Evolutionary conservation across 64 coral and sea anemone genomes (phyloP).

Genomic region (Trachythela sp.): DNA sequence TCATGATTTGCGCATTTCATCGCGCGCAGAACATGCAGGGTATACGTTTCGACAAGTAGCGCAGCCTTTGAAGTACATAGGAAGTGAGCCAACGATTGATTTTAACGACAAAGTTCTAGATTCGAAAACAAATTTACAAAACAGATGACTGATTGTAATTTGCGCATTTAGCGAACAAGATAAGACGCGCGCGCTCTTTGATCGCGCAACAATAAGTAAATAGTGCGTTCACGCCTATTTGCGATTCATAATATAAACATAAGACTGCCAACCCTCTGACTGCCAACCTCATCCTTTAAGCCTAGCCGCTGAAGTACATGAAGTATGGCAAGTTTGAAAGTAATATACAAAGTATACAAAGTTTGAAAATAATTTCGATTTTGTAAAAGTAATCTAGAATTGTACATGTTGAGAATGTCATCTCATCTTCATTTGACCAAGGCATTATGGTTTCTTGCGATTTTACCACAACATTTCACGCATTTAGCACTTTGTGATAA

Average conservation of each 20-base stretch:
- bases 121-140: not conserved
- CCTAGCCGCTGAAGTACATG: too few relatives aligned
- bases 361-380: too few relatives aligned
- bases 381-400: too few relatives aligned
- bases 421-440: too few relatives aligned
- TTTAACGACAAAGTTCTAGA: not conserved
- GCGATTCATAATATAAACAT: not conserved
- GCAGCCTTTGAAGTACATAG: not conserved
- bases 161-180: not conserved
- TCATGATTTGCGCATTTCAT: not conserved
- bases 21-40: too few relatives aligned
- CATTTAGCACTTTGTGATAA: too few relatives aligned
- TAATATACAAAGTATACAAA: too few relatives aligned
- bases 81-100: not conserved
- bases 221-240: not conserved
- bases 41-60: not conserved
- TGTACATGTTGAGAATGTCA: too few relatives aligned
- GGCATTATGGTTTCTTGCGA: too few relatives aligned
- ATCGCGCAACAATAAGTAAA: not conserved
- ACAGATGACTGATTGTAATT: slow-evolving; percentile 1
- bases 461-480: too few relatives aligned
- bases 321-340: too few relatives aligned
- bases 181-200: not conserved
- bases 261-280: not conserved
- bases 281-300: too few relatives aligned